Conservation (phyloP, 2,113 vertebrate genomes). For the Uria lomvia region DNA sequence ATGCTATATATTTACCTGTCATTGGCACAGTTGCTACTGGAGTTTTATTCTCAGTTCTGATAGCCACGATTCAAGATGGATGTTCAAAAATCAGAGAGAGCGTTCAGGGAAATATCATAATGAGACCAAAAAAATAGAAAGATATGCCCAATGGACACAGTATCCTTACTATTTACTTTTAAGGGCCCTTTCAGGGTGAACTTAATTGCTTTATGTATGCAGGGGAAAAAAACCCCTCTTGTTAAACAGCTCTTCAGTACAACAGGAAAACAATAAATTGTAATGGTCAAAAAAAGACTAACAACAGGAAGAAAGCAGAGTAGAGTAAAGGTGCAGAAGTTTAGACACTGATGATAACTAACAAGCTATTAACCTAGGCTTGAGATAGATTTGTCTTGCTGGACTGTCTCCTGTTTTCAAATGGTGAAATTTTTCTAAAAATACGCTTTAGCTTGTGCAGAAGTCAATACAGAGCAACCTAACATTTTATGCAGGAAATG, state of each 20-base stretch:
- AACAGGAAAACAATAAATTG: not conserved
- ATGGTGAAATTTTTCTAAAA: not conserved
- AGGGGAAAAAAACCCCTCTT: fast-evolving
- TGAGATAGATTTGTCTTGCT: not conserved
- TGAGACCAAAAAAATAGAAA: not conserved
- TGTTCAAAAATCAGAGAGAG: not conserved
- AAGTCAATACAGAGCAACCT: not conserved
- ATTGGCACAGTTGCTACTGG: not conserved
- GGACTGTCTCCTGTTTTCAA: not conserved
- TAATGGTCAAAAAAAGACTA: not conserved
- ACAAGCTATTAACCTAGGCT: not conserved
- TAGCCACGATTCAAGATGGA: not conserved
- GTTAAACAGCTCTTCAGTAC: not conserved
- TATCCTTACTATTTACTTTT: not conserved
- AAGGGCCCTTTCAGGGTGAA: not conserved
- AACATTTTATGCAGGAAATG: not conserved
- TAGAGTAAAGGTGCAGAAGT: not conserved
- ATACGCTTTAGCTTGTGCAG: not conserved
- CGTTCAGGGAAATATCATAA: not conserved
- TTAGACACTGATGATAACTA: not conserved
- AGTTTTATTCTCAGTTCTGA: not conserved
- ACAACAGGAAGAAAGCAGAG: not conserved
- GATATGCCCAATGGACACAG: not conserved
- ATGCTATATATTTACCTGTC: not conserved
- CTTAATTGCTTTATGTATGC: not conserved